phyloP scores from a whole-genome alignment of 2,888 invertebrate species.

The Tetheella fluctuosa region DNA sequence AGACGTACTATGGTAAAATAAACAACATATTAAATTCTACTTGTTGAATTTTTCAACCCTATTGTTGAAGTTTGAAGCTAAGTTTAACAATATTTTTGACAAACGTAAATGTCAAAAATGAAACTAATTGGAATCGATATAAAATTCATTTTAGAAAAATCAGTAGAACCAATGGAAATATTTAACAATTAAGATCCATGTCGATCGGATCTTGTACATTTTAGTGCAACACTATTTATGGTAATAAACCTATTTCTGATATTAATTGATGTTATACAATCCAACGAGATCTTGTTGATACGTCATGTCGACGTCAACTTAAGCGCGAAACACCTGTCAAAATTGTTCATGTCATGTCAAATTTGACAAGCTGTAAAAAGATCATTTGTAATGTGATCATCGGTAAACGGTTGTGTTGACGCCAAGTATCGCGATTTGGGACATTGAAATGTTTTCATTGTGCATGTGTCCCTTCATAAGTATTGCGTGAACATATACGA shows the following conservation, averaged over 20 bases:
- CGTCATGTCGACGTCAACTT: neutral
- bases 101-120: neutral
- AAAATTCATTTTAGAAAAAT: too few species aligned
- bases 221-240: neutral
- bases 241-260: neutral
- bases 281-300: conserved; percentile 9
- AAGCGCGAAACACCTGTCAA: neutral
- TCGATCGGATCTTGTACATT: neutral
- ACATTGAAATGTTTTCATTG: neutral
- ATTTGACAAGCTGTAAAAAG: conserved; percentile 1
- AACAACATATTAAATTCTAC: neutral
- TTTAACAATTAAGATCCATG: neutral
- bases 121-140: neutral
- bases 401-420: neutral
- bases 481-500: too few species aligned
- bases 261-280: neutral
- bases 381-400: neutral
- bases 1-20: conserved; percentile 9
- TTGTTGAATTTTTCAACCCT: neutral
- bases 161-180: too few species aligned
- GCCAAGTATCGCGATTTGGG: neutral
- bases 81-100: too few species aligned
- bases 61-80: neutral
- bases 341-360: conserved; percentile 9
- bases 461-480: too few species aligned